Base-by-base conservation (phyloP, 2,888 invertebrate genomes). In the Agriopis marginaria region DNA sequence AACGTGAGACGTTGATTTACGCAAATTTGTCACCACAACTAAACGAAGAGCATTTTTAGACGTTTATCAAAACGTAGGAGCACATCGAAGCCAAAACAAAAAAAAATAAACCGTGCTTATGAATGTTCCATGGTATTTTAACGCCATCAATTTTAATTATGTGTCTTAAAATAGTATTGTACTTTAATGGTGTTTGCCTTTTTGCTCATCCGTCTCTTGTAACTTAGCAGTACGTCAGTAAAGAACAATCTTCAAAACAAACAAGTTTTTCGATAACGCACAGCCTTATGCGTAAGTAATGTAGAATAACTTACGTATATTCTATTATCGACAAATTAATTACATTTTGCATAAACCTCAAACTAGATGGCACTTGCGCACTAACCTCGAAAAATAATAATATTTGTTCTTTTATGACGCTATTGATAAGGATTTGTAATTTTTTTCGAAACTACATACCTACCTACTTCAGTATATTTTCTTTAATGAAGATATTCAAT, bases 81-180 rank as follows among this genome's bases (percentile, higher is more conserved):
- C 9, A 9, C 32, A n/a, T 40, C 55, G n/a, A 3, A 40, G 40
- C 2, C 14, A 55, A 55, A 55, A 54, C 14, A 55, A n/a, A 40
- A 40, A n/a, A 40, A 7, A 9, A 0, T 8, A 14, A 14, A 40
- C 9, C 51, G 51, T 10, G 23, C 10, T 9, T 23, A 23, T 32
- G 32, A 32, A 32, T n/a, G 12, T 54, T 17, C 39, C n/a, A n/a
- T 40, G 14, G 39, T 55, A 40, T 55, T 14, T 53, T 40, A 2
- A 40, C 14, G 55, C 23, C 40, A 39, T n/a, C 7, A 40, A n/a
- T 7, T 55, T 40, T 55, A 55, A 55, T 55, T 55, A 40, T 55
- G 40, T 14, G 55, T 55, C 42, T 55, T 55, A 8, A 14, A 55
- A 55, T 44, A 56, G 17, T 56, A 56, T 56, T 44, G 56, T 56